A percentile compares a stretch with the other conserved stretches of the same genome.
Evolutionary conservation across 2,888 invertebrate genomes (phyloP).

Genomic region (Meganola albula): DNA sequence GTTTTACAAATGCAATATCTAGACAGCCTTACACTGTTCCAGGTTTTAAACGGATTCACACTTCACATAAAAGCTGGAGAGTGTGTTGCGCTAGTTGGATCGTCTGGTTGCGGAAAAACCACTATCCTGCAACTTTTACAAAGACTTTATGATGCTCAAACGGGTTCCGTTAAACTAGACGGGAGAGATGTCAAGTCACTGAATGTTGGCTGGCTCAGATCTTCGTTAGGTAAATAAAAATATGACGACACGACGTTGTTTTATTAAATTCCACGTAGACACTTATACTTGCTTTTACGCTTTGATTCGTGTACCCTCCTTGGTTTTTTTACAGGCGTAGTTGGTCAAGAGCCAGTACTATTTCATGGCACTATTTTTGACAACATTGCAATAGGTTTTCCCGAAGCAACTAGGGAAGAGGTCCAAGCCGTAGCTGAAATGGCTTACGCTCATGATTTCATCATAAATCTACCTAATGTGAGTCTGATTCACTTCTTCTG

Average conservation of each 20-base stretch:
- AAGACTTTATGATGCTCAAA: constrained; percentile 82
- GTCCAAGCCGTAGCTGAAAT: constrained; percentile 84
- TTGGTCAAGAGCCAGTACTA: constrained; percentile 91
- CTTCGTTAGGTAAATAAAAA: constrained; percentile 84
- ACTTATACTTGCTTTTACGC: no score
- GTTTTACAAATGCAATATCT: no score
- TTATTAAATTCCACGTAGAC: no score
- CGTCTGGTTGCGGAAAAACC: constrained; percentile 89
- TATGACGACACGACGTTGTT: no score
- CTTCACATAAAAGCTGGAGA: constrained; percentile 81
- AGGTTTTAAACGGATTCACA: constrained; percentile 82
- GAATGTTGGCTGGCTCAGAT: constrained; percentile 86
- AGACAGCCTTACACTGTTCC: no score
- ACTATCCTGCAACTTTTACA: constrained; percentile 87
- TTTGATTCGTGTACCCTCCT: no score
- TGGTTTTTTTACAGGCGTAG: constrained; percentile 80
- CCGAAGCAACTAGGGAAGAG: constrained; percentile 80
- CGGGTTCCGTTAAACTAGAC: constrained; percentile 80
- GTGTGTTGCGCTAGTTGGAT: constrained; percentile 84
- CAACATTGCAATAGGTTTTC: constrained; percentile 84
- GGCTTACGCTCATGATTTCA: constrained; percentile 87
- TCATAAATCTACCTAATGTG: constrained; percentile 82
- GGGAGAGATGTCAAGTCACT: constrained; percentile 81
- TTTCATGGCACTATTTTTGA: constrained; percentile 88
- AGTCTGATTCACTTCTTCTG: no score